These are phyloP conservation scores for Platypus cylindrus DNA, from an alignment of 2,888 invertebrate genomes.

Conservation along the genomic window DNA sequence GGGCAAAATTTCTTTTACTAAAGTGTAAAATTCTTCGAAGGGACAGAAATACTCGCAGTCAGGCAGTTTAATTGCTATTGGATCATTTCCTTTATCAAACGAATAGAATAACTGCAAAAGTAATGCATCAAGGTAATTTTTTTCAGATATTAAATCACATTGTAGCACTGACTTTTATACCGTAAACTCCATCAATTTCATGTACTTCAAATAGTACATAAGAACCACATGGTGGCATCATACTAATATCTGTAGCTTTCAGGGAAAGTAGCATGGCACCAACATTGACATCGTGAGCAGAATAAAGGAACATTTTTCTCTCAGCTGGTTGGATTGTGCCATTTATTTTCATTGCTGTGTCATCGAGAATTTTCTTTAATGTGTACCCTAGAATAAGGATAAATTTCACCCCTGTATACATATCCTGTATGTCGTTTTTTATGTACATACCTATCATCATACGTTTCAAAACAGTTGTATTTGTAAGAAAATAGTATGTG, in stretches of 20 bases:
- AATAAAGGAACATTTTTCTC: slow-evolving; percentile 18
- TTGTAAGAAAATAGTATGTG: slow-evolving; percentile 12
- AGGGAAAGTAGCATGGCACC: slow-evolving; percentile 12
- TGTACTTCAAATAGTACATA: slow-evolving; percentile 17
- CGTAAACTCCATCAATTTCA: slow-evolving; percentile 14
- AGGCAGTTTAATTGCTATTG: slow-evolving; percentile 10
- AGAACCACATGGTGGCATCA: slow-evolving; percentile 15
- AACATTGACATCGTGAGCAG: slow-evolving; percentile 18
- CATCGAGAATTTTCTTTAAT: slow-evolving; percentile 14
- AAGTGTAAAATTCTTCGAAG: slow-evolving; percentile 10
- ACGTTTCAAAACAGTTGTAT: slow-evolving; percentile 9
- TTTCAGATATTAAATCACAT: too few species aligned
- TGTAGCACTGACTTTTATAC: slow-evolving; percentile 17
- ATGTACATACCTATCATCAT: slow-evolving; percentile 9
- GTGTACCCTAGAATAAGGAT: too few species aligned
- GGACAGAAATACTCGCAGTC: slow-evolving; percentile 16
- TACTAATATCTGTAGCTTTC: slow-evolving; percentile 10
- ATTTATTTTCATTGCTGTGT: slow-evolving; percentile 11
- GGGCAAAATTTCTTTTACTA: slow-evolving; percentile 14
- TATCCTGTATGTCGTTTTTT: background rate
- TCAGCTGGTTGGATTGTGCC: slow-evolving; percentile 8
- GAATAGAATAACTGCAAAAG: slow-evolving; percentile 22
- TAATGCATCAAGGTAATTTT: too few species aligned
- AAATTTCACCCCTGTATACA: too few species aligned
- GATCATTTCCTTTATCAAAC: slow-evolving; percentile 17